A percentile compares a stretch with the other conserved stretches of the same genome.
phyloP scores from a whole-genome alignment of 2,888 invertebrate species.

The Chrysolina oricalcia region DNA sequence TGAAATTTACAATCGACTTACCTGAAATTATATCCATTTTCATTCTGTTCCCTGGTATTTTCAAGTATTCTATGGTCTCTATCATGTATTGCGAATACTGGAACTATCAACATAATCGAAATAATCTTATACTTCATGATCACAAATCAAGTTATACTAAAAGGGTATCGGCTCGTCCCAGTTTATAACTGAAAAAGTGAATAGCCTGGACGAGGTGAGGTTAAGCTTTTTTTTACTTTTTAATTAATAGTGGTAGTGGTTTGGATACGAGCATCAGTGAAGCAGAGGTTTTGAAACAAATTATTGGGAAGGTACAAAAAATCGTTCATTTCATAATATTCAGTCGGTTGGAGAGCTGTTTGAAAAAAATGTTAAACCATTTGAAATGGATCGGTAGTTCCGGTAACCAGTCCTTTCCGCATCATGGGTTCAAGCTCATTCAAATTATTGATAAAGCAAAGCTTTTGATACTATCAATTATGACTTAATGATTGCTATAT shows the following conservation, averaged over 20 bases:
- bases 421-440: too few relatives aligned
- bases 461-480: too few relatives aligned
- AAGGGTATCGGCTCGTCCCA: conserved; percentile 57
- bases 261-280: not conserved
- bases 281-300: too few relatives aligned
- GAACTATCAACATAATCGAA: not conserved
- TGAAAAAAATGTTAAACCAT: too few relatives aligned
- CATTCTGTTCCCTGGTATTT: not conserved
- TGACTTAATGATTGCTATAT: too few relatives aligned
- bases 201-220: not conserved
- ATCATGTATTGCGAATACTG: not conserved
- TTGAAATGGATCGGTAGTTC: too few relatives aligned
- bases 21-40: not conserved
- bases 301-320: too few relatives aligned
- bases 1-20: not conserved
- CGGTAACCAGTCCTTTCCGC: too few relatives aligned
- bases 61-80: not conserved
- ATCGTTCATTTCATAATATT: too few relatives aligned
- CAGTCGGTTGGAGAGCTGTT: too few relatives aligned
- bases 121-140: not conserved
- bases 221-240: not conserved
- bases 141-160: not conserved
- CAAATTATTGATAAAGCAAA: too few relatives aligned
- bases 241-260: not conserved
- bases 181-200: conserved; percentile 54